These are phyloP conservation scores for Calidris pugnax DNA, from an alignment of 2,113 vertebrate genomes.

Conservation along the genomic window DNA sequence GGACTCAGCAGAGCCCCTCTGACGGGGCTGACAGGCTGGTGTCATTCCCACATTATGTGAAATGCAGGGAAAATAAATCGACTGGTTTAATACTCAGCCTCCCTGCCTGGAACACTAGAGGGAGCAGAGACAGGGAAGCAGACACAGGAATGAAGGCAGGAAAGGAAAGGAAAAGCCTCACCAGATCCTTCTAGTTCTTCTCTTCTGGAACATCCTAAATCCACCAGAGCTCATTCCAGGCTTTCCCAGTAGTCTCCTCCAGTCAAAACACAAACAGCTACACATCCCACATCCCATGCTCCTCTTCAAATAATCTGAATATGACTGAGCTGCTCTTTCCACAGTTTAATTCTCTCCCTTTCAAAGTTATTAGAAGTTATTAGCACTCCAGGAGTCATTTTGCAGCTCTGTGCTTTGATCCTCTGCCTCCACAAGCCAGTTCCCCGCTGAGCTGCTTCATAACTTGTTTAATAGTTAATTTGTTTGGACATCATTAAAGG, in stretches of 20 bases:
- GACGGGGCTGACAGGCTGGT: neutral
- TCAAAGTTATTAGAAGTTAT: neutral
- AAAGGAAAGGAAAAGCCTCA: neutral
- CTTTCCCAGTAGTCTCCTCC: neutral
- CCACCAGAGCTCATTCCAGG: neutral
- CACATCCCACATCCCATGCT: neutral
- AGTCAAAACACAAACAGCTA: neutral
- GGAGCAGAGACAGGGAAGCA: neutral
- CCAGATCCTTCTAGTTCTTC: neutral
- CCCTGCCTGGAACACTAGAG: neutral
- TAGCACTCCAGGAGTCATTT: neutral
- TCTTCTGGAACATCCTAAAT: neutral
- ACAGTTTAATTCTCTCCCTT: neutral
- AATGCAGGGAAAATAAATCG: neutral
- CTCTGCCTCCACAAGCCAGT: neutral
- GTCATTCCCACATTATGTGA: neutral
- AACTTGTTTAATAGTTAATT: neutral
- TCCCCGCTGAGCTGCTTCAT: neutral
- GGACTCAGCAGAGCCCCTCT: neutral
- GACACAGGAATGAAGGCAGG: neutral
- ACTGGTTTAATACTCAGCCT: neutral
- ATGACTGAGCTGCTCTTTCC: neutral
- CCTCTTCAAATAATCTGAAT: neutral
- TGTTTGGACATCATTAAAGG: slow-evolving; percentile 2
- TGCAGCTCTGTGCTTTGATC: neutral